Evolutionary conservation across 1,140 invertebrate species (phyloP).

Genomic region (Chironomus striatipennis): DNA sequence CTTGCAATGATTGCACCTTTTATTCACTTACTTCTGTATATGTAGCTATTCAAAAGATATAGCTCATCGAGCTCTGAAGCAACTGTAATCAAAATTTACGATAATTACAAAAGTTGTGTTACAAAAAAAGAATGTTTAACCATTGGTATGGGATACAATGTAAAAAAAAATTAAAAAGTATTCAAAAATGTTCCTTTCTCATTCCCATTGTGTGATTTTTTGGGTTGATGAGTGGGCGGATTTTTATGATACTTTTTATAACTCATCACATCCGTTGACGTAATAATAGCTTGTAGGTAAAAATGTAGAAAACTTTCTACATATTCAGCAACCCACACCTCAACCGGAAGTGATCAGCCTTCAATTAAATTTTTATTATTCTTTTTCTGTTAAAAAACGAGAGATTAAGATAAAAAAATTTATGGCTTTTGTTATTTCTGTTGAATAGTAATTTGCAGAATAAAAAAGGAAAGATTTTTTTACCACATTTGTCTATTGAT

Average conservation of each 20-base stretch:
- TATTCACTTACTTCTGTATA: background rate
- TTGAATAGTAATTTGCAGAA: conserved; percentile 13
- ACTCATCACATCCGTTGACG: conserved; percentile 11
- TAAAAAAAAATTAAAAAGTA: too few relatives aligned
- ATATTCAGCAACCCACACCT: background rate
- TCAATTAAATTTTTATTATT: background rate
- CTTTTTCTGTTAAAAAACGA: background rate
- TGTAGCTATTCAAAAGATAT: background rate
- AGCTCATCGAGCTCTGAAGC: background rate
- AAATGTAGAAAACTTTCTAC: background rate
- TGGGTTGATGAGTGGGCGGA: too few relatives aligned
- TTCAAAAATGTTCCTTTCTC: too few relatives aligned
- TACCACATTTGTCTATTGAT: background rate
- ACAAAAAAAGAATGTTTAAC: background rate
- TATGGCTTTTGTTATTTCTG: conserved; percentile 8
- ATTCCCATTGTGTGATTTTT: too few relatives aligned
- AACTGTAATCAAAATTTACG: conserved; percentile 19
- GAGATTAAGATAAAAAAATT: background rate
- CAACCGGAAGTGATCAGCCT: background rate
- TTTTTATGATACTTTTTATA: conserved; percentile 15
- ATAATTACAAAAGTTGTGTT: conserved; percentile 18
- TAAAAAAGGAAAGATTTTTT: background rate
- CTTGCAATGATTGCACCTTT: background rate
- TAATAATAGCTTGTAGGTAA: conserved; percentile 1
- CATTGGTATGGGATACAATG: too few relatives aligned